Evolutionary conservation across 1,140 invertebrate species (phyloP).

Genomic region (Cepaea nemoralis): DNA sequence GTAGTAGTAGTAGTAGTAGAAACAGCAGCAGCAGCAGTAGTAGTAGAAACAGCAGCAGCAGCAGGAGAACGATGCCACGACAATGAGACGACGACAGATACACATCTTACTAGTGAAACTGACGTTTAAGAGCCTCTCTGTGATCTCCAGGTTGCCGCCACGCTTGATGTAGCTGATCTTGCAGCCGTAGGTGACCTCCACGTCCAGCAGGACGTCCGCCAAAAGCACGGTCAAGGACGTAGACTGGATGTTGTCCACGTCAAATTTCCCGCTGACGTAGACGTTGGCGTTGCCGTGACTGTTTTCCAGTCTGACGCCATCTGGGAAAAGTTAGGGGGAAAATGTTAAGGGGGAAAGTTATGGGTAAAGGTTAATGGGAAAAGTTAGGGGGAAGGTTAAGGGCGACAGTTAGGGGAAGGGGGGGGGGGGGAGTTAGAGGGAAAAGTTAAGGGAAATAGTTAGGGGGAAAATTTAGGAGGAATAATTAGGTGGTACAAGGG

Average conservation of each 20-base stretch:
- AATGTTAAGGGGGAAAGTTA: too few relatives aligned
- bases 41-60: too few relatives aligned
- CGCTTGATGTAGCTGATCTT: slow-evolving; percentile 19
- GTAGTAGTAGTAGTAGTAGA: too few relatives aligned
- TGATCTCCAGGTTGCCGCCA: slow-evolving; percentile 3
- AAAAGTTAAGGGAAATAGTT: too few relatives aligned
- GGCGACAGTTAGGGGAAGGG: too few relatives aligned
- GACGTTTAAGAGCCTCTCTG: slow-evolving; percentile 19
- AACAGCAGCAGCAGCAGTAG: too few relatives aligned
- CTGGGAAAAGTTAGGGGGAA: background rate
- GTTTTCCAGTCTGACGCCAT: slow-evolving; percentile 18
- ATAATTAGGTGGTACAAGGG: background rate
- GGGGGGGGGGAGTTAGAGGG: too few relatives aligned
- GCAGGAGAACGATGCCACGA: too few relatives aligned
- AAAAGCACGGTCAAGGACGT: slow-evolving; percentile 31
- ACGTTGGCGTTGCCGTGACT: slow-evolving; percentile 6
- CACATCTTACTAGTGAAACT: background rate
- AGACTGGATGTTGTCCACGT: background rate
- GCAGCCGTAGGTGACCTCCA: slow-evolving; percentile 22
- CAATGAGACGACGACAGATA: background rate
- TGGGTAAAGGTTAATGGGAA: too few relatives aligned
- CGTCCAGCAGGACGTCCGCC: slow-evolving; percentile 2
- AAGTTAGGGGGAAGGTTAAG: too few relatives aligned
- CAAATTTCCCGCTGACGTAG: slow-evolving; percentile 26
- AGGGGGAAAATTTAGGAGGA: background rate